phyloP scores from a whole-genome alignment of 2,113 vertebrate species.

The Mormyrus iriodes region DNA sequence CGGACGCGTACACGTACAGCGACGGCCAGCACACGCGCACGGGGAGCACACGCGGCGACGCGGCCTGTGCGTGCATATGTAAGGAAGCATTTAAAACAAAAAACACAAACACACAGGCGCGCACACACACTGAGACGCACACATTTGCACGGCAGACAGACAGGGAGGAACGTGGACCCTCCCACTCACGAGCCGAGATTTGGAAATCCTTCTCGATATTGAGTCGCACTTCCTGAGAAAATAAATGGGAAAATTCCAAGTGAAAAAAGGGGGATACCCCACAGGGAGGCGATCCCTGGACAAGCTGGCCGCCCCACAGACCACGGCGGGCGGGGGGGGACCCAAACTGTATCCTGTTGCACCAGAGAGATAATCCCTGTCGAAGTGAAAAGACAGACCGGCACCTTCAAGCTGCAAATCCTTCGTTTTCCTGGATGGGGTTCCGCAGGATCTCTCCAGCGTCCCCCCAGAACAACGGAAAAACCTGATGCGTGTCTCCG shows the following conservation, averaged over 20 bases:
- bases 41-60: background rate
- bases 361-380: conserved; percentile 37
- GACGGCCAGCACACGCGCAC: conserved; percentile 18
- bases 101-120: background rate
- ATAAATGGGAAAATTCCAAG: conserved; percentile 1
- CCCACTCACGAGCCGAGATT: conserved; percentile 46
- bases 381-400: conserved; percentile 8
- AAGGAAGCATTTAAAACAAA: background rate
- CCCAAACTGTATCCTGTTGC: conserved; percentile 45
- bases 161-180: conserved; percentile 33
- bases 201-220: conserved; percentile 39
- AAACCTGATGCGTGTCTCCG: background rate
- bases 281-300: background rate
- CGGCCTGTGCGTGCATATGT: background rate
- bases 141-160: background rate
- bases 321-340: background rate
- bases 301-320: background rate
- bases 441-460: conserved; percentile 11
- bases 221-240: conserved; percentile 36
- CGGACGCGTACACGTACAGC: conserved; percentile 28
- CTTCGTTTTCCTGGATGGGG: conserved; percentile 14
- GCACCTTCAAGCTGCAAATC: background rate
- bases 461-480: background rate
- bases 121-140: background rate
- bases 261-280: background rate